Percentiles rank a stretch among this genome's conserved stretches.
Conservation (phyloP, 2,888 invertebrate species). For the Cryptus armator region DNA sequence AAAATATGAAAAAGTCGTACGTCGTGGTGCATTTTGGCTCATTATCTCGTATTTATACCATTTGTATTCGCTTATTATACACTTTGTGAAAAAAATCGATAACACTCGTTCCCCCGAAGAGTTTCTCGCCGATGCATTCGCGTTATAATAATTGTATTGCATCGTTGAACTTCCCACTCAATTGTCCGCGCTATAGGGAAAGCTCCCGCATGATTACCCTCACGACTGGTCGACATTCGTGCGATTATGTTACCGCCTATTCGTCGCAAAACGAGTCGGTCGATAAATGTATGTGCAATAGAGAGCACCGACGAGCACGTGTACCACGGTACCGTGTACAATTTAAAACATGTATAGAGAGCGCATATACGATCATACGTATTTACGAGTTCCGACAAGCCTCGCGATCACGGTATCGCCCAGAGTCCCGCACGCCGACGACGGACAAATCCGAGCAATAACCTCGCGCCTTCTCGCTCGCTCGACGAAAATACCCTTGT, state of each 20-base stretch:
- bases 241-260: constrained; percentile 62
- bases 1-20: not conserved
- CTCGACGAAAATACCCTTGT: not conserved
- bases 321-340: constrained; percentile 23
- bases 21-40: too few species aligned
- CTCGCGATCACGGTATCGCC: constrained; percentile 60
- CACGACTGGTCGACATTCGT: constrained; percentile 63
- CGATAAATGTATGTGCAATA: constrained; percentile 51
- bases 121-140: constrained; percentile 33
- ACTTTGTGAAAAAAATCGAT: constrained; percentile 38
- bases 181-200: constrained; percentile 62
- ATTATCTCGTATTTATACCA: constrained; percentile 12
- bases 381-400: constrained; percentile 42
- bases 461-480: constrained; percentile 71
- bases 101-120: constrained; percentile 17
- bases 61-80: constrained; percentile 19
- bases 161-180: constrained; percentile 66
- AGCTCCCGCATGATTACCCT: constrained; percentile 66
- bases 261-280: constrained; percentile 51
- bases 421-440: constrained; percentile 61
- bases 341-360: constrained; percentile 25
- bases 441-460: constrained; percentile 79
- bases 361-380: constrained; percentile 28
- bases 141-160: constrained; percentile 62
- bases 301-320: constrained; percentile 8